Evolutionary conservation across 2,888 invertebrate species (phyloP), one percentile per base, ranked within the genome.

Genomic region (Drosophila mimetica): DNA sequence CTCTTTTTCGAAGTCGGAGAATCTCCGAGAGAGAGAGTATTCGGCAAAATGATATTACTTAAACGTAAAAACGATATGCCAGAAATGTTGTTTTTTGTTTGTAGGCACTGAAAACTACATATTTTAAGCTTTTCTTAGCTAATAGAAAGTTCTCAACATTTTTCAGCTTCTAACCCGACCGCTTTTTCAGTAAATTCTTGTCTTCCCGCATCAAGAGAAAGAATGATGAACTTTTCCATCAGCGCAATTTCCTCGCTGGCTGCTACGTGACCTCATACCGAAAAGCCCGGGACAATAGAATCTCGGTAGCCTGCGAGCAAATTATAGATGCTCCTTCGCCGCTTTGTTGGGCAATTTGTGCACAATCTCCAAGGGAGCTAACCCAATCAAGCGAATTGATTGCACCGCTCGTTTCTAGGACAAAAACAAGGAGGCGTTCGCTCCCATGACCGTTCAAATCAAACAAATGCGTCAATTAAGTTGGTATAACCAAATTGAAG

Each of bases 381-480:
- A 82, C 74, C 79, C 77, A 80, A 81, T 80, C 83, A 77, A 37
- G 70, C 50, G 70, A 79, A 81, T 79, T 79, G 77, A 55, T 61
- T 59, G 37, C 46, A 47, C 53, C 52, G 51, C 51, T 65, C 48
- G 37, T 37, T 67, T 57, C 67, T 51, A 52, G 51, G 63, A 52
- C 63, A 41, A n/a, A 36, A 22, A 9, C 22, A 22, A 36, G 28
- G 30, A 60, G 61, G 61, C 28, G 42, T 42, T 9, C 44, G 32
- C 47, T 52, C 50, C 69, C 69, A 67, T 52, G 59, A 59, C 69
- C 69, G 25, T 69, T 53, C 58, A 58, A 70, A 57, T 72, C 79
- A 72, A 77, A 82, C 82, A 85, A 82, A 85, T 77, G 82, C 70
- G 39, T 63, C 82, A 85, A 83, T 83, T 83, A 82, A 77, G 79